Evolutionary conservation across 2,888 invertebrate species (phyloP), one percentile per base, ranked within the genome.

Genomic region (Mesorhabditis sp.): DNA sequence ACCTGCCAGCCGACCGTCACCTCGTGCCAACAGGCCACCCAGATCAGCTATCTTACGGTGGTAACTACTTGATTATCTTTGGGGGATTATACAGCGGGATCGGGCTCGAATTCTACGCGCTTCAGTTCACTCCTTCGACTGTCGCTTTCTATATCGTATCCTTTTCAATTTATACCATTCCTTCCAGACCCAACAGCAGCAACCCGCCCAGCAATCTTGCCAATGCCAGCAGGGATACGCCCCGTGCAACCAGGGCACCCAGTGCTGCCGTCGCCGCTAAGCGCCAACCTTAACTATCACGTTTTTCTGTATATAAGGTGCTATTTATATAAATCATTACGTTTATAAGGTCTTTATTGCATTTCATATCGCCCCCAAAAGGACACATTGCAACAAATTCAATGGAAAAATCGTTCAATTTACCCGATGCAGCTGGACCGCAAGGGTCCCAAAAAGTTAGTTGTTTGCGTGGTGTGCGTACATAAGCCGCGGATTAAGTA

Each of bases 1-100:
- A 73, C 74, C 28, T 74, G 74, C 72, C 72, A 50, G 58, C 58
- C 58, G n/a, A 50, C 58, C 58, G 58, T 50, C 58, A 50, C 58
- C 58, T 10, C 58, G 7, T 50, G 58, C 58, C 7, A 10, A 10
- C 58, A 50, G n/a, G n/a, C 58, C 58, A 50, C 58, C 58, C 58
- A 50, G 58, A 50, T 50, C 58, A 50, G 58, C 58, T 50, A 50
- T n/a, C n/a, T 50, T 10, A 50, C 58, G 7, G 58, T n/a, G 10
- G 58, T 50, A 50, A 50, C 10, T 50, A 13, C 10, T 50, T 50
- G 58, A 50, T 13, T 13, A n/a, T 13, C 10, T 50, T 50, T 13
- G 58, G n/a, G n/a, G 58, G 28, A 28, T 28, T 28, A 28, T 28
- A 28, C 28, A 28, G 28, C 28, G 28, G 28, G 28, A 28, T 28